Evolutionary conservation across 2,888 invertebrate species (phyloP).

Genomic region (Sphecodes monilicornis): DNA sequence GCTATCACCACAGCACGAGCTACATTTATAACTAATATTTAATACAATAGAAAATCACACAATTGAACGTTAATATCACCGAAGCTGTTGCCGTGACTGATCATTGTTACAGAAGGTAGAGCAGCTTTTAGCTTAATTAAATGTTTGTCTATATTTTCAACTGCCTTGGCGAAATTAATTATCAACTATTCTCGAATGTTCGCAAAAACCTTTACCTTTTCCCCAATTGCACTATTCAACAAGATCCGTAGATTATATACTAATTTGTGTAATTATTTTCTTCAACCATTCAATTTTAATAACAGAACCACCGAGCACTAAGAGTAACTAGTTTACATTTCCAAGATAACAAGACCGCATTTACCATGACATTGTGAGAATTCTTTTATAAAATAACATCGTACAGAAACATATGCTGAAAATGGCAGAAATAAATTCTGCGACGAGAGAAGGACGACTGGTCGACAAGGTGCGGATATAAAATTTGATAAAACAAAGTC

Average conservation of each 20-base stretch:
- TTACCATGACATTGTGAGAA: too few relatives aligned
- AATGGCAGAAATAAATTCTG: neutral
- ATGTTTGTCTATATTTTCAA: neutral
- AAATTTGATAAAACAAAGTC: neutral
- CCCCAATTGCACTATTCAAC: neutral
- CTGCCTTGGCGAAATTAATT: neutral
- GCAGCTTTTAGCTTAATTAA: neutral
- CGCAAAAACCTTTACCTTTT: neutral
- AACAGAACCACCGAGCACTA: neutral
- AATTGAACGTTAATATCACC: neutral
- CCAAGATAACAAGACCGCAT: too few relatives aligned
- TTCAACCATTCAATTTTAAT: neutral
- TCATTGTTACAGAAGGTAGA: neutral
- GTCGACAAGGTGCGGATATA: conserved; percentile 4
- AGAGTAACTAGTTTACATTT: too few relatives aligned
- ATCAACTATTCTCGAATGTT: neutral
- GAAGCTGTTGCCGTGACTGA: neutral
- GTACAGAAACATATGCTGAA: neutral
- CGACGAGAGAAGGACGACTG: neutral
- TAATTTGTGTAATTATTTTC: neutral
- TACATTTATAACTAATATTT: neutral
- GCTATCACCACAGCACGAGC: neutral
- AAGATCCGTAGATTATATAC: neutral
- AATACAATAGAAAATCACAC: too few relatives aligned
- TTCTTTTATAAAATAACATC: neutral